Evolutionary conservation across 2,113 vertebrate species (phyloP).

Genomic region (Zapus hudsonius): DNA sequence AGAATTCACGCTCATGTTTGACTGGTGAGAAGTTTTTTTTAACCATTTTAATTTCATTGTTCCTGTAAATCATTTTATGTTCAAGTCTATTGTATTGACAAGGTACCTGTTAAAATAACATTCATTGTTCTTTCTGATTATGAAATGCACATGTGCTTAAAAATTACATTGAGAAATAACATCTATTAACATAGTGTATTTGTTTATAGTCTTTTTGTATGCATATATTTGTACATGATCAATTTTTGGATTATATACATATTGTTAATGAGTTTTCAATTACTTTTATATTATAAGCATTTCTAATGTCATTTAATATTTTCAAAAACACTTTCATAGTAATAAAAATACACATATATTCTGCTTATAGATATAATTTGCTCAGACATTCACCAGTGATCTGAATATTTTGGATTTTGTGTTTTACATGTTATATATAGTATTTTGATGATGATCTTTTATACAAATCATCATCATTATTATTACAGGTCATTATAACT

Average conservation of each 20-base stretch:
- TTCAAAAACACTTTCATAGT: slow-evolving; percentile 29
- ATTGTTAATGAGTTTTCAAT: slow-evolving; percentile 20
- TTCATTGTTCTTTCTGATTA: background rate
- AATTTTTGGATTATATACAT: background rate
- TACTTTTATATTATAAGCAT: slow-evolving; percentile 17
- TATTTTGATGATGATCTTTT: slow-evolving; percentile 20
- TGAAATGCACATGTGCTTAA: background rate
- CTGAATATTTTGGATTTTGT: background rate
- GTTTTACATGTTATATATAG: slow-evolving; percentile 11
- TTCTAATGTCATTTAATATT: slow-evolving; percentile 16
- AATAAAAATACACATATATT: background rate
- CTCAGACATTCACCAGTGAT: background rate
- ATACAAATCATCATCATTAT: slow-evolving; percentile 23
- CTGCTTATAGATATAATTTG: slow-evolving; percentile 22
- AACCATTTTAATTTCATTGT: slow-evolving; percentile 7
- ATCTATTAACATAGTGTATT: background rate
- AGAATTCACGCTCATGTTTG: background rate
- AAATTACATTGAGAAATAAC: background rate
- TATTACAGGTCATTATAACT: too few species aligned
- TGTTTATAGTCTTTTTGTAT: slow-evolving; percentile 2
- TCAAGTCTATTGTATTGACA: background rate
- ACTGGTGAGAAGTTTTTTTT: background rate
- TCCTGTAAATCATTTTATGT: slow-evolving; percentile 16
- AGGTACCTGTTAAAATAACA: slow-evolving; percentile 17
- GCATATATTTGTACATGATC: background rate